phyloP scores from a whole-genome alignment of 2,797 vertebrate genomes.

The Girardinus metallicus region DNA sequence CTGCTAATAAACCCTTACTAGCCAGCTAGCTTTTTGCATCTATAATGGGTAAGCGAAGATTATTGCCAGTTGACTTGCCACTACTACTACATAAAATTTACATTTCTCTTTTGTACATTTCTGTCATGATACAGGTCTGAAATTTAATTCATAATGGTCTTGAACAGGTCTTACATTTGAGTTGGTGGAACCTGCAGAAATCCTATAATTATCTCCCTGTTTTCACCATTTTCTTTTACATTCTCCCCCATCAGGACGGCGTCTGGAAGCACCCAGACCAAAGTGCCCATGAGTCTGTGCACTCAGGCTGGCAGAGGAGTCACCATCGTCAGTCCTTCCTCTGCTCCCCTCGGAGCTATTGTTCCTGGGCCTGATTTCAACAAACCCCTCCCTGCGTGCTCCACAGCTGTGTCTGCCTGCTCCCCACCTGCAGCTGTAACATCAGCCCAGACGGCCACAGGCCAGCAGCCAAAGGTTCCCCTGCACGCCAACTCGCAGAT shows the following conservation, averaged over 20 bases:
- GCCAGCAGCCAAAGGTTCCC: conserved; percentile 91
- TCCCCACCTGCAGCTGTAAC: conserved; percentile 84
- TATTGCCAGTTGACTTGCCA: too few relatives aligned
- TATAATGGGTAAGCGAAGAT: too few relatives aligned
- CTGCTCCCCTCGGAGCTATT: conserved; percentile 74
- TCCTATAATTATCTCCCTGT: background rate
- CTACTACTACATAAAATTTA: too few relatives aligned
- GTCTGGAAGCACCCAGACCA: conserved; percentile 87
- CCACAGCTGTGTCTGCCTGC: conserved; percentile 66
- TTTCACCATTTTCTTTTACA: background rate
- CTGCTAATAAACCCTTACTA: too few relatives aligned
- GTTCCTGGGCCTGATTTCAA: conserved; percentile 75
- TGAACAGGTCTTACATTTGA: too few relatives aligned
- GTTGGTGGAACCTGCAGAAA: too few relatives aligned
- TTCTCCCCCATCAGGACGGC: conserved; percentile 76
- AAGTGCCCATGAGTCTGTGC: conserved; percentile 86
- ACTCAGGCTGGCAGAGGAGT: conserved; percentile 86
- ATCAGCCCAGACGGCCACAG: conserved; percentile 87
- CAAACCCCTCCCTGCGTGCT: conserved; percentile 79
- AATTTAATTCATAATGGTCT: too few relatives aligned
- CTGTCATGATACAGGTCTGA: too few relatives aligned
- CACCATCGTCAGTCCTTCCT: conserved; percentile 88
- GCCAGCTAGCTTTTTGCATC: too few relatives aligned
- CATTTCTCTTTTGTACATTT: too few relatives aligned
- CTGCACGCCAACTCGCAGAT: conserved; percentile 94